Conservation (phyloP, 2,797 vertebrate genomes). For the Mus caroli region DNA sequence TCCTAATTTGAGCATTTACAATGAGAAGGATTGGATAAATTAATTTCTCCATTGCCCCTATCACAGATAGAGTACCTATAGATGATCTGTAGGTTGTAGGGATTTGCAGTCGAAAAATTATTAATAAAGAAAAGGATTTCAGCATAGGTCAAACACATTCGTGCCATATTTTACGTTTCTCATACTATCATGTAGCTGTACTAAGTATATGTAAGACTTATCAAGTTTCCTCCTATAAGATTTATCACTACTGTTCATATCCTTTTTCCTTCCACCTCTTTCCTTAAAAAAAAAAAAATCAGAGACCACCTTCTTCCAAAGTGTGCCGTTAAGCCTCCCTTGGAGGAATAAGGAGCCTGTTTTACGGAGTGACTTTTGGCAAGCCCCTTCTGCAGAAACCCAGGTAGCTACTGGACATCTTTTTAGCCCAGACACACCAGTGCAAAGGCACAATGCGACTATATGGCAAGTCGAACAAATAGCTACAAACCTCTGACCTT, state of each 20-base stretch:
- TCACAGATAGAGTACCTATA: conserved; percentile 53
- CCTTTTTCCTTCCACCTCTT: not conserved
- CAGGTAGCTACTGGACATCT: conserved; percentile 36
- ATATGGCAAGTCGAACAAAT: conserved; percentile 25
- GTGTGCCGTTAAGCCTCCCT: conserved; percentile 29
- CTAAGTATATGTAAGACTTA: conserved; percentile 46
- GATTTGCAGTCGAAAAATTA: conserved; percentile 40
- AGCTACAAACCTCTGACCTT: conserved; percentile 66
- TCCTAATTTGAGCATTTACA: conserved; percentile 67
- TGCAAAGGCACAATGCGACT: conserved; percentile 27
- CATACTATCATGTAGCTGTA: conserved; percentile 8
- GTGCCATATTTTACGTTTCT: conserved; percentile 52
- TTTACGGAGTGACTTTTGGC: not conserved
- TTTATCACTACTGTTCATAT: conserved; percentile 61
- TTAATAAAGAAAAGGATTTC: conserved; percentile 65
- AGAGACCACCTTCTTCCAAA: conserved; percentile 51
- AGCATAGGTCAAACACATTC: conserved; percentile 29
- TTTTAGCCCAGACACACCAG: not conserved
- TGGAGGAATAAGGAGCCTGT: not conserved
- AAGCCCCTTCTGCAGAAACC: not conserved
- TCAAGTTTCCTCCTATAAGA: conserved; percentile 62
- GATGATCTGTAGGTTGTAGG: conserved; percentile 17
- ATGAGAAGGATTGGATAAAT: conserved; percentile 53
- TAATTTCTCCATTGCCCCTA: conserved; percentile 19
- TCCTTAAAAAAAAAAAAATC: conserved; percentile 14